phyloP scores from a whole-genome alignment of 2,797 vertebrate genomes.

The Heliangelus exortis region DNA sequence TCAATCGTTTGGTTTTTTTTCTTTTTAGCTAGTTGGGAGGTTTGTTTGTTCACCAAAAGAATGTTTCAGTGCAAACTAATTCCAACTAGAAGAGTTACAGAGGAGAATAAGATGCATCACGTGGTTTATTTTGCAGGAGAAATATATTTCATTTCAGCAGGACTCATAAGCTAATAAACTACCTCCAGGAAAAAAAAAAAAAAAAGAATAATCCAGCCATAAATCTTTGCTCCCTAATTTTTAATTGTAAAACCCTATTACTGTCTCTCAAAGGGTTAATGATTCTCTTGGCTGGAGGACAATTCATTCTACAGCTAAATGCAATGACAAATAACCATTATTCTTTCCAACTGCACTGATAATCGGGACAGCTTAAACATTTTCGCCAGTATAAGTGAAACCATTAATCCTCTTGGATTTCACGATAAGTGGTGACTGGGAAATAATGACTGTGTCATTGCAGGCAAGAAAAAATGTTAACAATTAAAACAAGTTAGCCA shows the following conservation, averaged over 20 bases:
- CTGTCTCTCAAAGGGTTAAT: slow-evolving; percentile 88
- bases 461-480: slow-evolving; percentile 92
- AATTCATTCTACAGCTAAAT: slow-evolving; percentile 92
- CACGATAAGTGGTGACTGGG: slow-evolving; percentile 95
- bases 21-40: slow-evolving; percentile 3
- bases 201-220: slow-evolving; percentile 16
- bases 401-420: slow-evolving; percentile 99
- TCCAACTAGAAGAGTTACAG: not conserved
- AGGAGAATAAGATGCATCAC: slow-evolving; percentile 30
- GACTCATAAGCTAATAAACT: slow-evolving; percentile 28
- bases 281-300: slow-evolving; percentile 86
- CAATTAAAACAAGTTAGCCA: slow-evolving; percentile 98
- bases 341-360: slow-evolving; percentile 98
- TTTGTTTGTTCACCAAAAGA: slow-evolving; percentile 26
- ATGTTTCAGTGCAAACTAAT: not conserved
- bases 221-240: slow-evolving; percentile 50
- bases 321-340: slow-evolving; percentile 99
- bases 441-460: slow-evolving; percentile 99
- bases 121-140: slow-evolving; percentile 1
- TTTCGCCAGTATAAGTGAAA: slow-evolving; percentile 97
- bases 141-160: slow-evolving; percentile 12
- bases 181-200: not conserved
- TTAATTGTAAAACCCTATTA: slow-evolving; percentile 73
- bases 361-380: slow-evolving; percentile 99
- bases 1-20: not conserved